Evolutionary conservation across 1,140 invertebrate genomes (phyloP).

Genomic region (Drosophila elegans): DNA sequence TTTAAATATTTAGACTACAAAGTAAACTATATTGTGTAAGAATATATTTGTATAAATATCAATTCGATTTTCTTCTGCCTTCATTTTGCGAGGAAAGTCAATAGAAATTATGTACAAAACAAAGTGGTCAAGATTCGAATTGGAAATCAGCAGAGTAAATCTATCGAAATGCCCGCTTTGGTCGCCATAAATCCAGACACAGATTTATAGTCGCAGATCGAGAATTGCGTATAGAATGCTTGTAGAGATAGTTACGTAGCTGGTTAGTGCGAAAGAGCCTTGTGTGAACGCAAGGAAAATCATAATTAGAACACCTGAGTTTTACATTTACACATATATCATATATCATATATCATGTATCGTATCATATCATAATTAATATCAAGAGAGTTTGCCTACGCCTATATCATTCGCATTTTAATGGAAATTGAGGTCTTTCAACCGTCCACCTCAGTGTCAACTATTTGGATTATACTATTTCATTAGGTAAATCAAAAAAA

Average conservation of each 20-base stretch:
- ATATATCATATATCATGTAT: slow-evolving; percentile 13
- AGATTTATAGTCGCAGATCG: slow-evolving; percentile 20
- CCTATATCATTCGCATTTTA: slow-evolving; percentile 22
- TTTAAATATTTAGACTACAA: slow-evolving; percentile 64
- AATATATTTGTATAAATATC: slow-evolving; percentile 51
- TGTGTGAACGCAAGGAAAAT: slow-evolving; percentile 48
- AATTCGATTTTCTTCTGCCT: slow-evolving; percentile 46
- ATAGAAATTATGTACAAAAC: slow-evolving; percentile 72
- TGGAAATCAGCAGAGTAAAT: slow-evolving; percentile 32
- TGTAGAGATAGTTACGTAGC: slow-evolving; percentile 35
- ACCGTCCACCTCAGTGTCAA: slow-evolving; percentile 18
- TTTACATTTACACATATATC: slow-evolving; percentile 53
- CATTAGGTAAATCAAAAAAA: slow-evolving; percentile 21
- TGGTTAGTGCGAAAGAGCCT: slow-evolving; percentile 42
- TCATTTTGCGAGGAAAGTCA: slow-evolving; percentile 55
- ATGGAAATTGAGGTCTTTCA: slow-evolving; percentile 39
- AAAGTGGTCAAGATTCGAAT: slow-evolving; percentile 54
- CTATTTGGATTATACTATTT: slow-evolving; percentile 24
- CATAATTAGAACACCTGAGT: slow-evolving; percentile 78
- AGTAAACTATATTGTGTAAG: slow-evolving; percentile 49
- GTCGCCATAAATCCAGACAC: not conserved
- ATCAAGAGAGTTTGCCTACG: slow-evolving; percentile 29
- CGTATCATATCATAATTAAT: slow-evolving; percentile 19
- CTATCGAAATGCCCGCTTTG: slow-evolving; percentile 12
- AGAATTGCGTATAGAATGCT: slow-evolving; percentile 38